Evolutionary conservation across 2,888 invertebrate genomes (phyloP).

Genomic region (Thera obeliscata): DNA sequence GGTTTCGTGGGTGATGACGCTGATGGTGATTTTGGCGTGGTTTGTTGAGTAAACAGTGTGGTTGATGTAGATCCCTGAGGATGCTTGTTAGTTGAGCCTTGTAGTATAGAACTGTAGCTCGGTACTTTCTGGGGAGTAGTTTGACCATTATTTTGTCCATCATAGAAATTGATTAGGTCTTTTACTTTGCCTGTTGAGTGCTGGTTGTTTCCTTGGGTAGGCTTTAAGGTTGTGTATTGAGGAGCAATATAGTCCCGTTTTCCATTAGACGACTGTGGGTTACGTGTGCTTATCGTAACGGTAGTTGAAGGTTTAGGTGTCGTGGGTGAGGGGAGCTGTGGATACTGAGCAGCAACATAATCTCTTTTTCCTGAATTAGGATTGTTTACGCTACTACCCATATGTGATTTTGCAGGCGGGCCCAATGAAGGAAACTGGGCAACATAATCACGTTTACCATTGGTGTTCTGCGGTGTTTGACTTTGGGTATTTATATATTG

Average conservation of each 20-base stretch:
- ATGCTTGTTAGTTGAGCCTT: slow-evolving; percentile 52
- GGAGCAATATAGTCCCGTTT: slow-evolving; percentile 69
- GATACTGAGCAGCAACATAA: slow-evolving; percentile 32
- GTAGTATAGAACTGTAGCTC: slow-evolving; percentile 71
- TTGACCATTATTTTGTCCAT: slow-evolving; percentile 54
- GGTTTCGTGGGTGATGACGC: slow-evolving; percentile 38
- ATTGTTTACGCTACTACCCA: slow-evolving; percentile 18
- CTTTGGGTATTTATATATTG: slow-evolving; percentile 35
- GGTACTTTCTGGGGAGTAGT: slow-evolving; percentile 55
- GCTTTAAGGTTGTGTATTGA: slow-evolving; percentile 56
- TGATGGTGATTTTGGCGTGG: slow-evolving; percentile 41
- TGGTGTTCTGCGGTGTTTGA: slow-evolving; percentile 32
- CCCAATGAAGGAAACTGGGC: slow-evolving; percentile 55
- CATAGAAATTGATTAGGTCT: slow-evolving; percentile 73
- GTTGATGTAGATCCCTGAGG: slow-evolving; percentile 38
- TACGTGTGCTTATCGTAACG: slow-evolving; percentile 28
- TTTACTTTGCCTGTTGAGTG: slow-evolving; percentile 65
- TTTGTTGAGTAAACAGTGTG: slow-evolving; percentile 42
- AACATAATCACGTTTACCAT: slow-evolving; percentile 48
- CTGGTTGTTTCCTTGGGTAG: slow-evolving; percentile 46
- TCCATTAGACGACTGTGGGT: slow-evolving; percentile 39
- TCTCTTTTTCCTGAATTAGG: slow-evolving; percentile 36
- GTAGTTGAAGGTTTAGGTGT: slow-evolving; percentile 34
- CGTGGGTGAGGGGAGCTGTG: slow-evolving; percentile 31
- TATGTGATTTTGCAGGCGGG: slow-evolving; percentile 29